These are phyloP conservation scores for Hedychridium roseum DNA, from an alignment of 2,888 invertebrate species.

Conservation along the genomic window DNA sequence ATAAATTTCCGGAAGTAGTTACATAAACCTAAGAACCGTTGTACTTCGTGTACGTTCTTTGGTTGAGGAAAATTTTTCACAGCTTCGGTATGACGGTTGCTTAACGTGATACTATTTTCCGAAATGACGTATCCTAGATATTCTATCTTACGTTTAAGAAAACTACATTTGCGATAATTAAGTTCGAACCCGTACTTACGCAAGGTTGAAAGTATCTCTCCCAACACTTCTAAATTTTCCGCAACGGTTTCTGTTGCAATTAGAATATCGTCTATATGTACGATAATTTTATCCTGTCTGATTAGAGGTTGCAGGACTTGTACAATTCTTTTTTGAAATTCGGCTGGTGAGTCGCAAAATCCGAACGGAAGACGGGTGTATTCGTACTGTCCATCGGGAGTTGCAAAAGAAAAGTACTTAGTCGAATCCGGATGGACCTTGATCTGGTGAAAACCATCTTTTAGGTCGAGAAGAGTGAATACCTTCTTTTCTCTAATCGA, in stretches of 20 bases:
- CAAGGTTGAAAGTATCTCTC: not conserved
- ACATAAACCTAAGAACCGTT: slow-evolving; percentile 19
- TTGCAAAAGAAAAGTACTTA: not conserved
- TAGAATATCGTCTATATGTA: slow-evolving; percentile 4
- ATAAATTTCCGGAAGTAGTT: slow-evolving; percentile 14
- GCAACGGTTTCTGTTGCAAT: slow-evolving; percentile 2
- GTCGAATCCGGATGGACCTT: not conserved
- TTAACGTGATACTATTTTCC: slow-evolving; percentile 15
- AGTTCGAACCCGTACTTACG: not conserved
- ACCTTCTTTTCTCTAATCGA: not conserved
- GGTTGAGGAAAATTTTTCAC: slow-evolving; percentile 20
- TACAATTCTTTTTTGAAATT: not conserved
- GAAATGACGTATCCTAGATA: slow-evolving; percentile 19
- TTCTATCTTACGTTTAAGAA: not conserved
- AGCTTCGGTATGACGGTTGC: slow-evolving; percentile 11
- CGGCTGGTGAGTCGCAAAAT: not conserved
- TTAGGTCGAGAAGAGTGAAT: not conserved
- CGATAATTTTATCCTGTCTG: not conserved
- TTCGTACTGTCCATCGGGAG: slow-evolving; percentile 1
- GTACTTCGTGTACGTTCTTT: slow-evolving; percentile 6
- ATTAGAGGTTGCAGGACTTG: not conserved
- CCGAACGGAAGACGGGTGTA: not conserved
- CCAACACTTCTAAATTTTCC: not conserved
- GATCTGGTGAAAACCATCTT: not conserved
- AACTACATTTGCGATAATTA: not conserved